A percentile compares a stretch with the other conserved stretches of the same genome.
Evolutionary conservation across 2,888 invertebrate species (phyloP).

Genomic region (Cremastinae sp.): DNA sequence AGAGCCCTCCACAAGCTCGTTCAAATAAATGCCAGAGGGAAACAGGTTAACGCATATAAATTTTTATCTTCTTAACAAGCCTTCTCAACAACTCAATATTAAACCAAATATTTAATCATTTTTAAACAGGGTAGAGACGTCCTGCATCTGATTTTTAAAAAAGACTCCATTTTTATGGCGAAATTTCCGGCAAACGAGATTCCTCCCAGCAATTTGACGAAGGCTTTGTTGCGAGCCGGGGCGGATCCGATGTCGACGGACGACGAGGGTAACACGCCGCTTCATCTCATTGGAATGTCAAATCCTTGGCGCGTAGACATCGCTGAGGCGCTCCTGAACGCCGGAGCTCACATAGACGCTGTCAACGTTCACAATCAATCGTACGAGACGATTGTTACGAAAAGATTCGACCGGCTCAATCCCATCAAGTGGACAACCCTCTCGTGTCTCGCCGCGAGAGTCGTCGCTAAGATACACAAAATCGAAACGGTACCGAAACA

Average conservation of each 20-base stretch:
- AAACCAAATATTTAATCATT: conserved; percentile 16
- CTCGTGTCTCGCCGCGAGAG: conserved; percentile 92
- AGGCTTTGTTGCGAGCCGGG: conserved; percentile 90
- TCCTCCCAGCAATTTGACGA: conserved; percentile 86
- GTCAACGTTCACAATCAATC: conserved; percentile 90
- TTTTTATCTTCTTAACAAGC: neutral
- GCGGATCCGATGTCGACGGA: conserved; percentile 91
- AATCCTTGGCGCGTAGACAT: conserved; percentile 82
- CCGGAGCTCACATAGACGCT: conserved; percentile 93
- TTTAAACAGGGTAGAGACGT: conserved; percentile 84
- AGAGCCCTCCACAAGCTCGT: conserved; percentile 89
- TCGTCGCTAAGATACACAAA: conserved; percentile 82
- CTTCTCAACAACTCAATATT: too few species aligned
- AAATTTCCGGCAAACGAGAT: conserved; percentile 87
- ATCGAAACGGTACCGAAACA: conserved; percentile 71
- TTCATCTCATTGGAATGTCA: conserved; percentile 91
- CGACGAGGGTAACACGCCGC: conserved; percentile 91
- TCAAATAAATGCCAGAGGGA: conserved; percentile 85
- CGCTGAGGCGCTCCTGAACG: conserved; percentile 87
- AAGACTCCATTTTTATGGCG: conserved; percentile 87
- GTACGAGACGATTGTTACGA: conserved; percentile 82
- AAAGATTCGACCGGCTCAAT: conserved; percentile 86
- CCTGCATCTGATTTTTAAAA: conserved; percentile 92
- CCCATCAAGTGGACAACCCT: conserved; percentile 90
- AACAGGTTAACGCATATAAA: conserved; percentile 65